Percentiles rank a stretch among this genome's conserved stretches.
phyloP scores from a whole-genome alignment of 1,140 invertebrate genomes.

The Pseudomyrmex gracilis region DNA sequence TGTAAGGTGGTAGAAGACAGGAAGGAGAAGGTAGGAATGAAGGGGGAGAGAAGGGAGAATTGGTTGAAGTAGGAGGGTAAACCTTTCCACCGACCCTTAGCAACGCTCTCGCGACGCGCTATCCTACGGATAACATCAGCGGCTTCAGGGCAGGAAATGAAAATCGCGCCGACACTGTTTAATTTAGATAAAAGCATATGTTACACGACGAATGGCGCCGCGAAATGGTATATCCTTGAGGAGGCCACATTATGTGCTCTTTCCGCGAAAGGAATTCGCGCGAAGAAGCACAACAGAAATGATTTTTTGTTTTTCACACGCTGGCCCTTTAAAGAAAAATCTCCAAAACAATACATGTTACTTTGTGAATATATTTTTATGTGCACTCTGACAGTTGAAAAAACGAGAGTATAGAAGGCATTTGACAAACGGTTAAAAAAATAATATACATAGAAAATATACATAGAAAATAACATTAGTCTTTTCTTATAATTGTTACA shows the following conservation, averaged over 20 bases:
- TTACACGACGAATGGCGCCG: conserved; percentile 77
- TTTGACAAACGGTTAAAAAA: too few relatives aligned
- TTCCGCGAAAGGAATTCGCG: conserved; percentile 32
- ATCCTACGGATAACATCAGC: conserved; percentile 85
- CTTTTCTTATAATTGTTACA: background rate
- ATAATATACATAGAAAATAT: background rate
- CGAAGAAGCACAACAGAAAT: background rate
- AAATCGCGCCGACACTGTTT: conserved; percentile 86
- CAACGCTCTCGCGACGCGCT: conserved; percentile 81
- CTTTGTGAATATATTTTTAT: background rate
- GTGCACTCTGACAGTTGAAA: background rate
- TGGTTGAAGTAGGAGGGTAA: conserved; percentile 70
- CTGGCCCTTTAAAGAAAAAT: background rate
- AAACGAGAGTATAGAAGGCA: too few relatives aligned
- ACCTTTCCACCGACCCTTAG: conserved; percentile 79
- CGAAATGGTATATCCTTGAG: conserved; percentile 32
- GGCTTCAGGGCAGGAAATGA: conserved; percentile 85
- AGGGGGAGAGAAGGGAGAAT: conserved; percentile 60
- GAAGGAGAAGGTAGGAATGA: conserved; percentile 37
- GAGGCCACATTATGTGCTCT: conserved; percentile 39
- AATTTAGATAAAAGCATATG: conserved; percentile 88
- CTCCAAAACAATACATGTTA: background rate
- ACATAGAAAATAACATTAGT: background rate
- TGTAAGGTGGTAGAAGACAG: conserved; percentile 63
- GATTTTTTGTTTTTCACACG: conserved; percentile 13